Percentiles rank a stretch among this genome's conserved stretches.
Conservation (phyloP, 2,797 vertebrate genomes). For the Falco peregrinus region DNA sequence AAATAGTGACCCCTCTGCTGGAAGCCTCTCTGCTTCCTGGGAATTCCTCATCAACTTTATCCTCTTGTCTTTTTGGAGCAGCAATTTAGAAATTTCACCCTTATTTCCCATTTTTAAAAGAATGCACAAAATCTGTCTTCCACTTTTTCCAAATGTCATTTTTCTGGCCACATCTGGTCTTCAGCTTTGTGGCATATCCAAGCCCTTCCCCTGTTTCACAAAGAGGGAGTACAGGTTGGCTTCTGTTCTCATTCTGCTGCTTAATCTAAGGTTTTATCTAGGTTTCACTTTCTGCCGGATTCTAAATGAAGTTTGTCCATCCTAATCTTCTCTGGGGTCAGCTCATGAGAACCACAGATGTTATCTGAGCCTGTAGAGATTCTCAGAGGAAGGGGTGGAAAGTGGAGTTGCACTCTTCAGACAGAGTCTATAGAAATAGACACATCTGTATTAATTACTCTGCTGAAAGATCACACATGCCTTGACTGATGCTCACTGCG, state of each 20-base stretch:
- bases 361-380: background rate
- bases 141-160: background rate
- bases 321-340: background rate
- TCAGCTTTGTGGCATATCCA: background rate
- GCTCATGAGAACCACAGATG: background rate
- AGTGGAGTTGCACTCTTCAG: background rate
- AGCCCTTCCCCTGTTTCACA: background rate
- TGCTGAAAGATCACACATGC: background rate
- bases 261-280: conserved; percentile 32
- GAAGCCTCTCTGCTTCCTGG: background rate
- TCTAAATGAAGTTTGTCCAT: conserved; percentile 15
- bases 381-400: background rate
- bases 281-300: background rate
- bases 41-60: background rate
- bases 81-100: background rate
- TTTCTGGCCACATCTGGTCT: background rate
- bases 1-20: background rate
- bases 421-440: background rate
- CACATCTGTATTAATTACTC: background rate
- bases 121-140: background rate
- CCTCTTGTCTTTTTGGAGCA: background rate
- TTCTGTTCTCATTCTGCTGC: background rate
- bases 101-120: background rate
- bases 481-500: background rate
- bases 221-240: background rate